Conservation (phyloP, 2,888 invertebrate genomes). For the Drosophila nigricruria region DNA sequence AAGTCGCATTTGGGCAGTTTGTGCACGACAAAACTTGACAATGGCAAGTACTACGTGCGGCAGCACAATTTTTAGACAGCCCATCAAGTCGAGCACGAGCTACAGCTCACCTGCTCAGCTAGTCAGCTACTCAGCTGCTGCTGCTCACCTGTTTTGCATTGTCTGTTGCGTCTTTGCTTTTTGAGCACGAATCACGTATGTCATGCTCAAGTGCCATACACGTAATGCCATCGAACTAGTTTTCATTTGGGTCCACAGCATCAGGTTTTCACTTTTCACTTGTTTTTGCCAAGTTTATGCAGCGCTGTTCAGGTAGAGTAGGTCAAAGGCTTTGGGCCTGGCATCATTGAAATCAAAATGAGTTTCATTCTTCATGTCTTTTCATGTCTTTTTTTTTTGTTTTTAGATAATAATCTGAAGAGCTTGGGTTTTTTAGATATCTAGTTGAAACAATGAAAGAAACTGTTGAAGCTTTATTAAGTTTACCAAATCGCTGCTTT, state of each 20-base stretch:
- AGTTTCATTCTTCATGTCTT: conserved; percentile 30
- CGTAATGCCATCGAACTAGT: conserved; percentile 71
- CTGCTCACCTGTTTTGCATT: conserved; percentile 43
- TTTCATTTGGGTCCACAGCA: conserved; percentile 28
- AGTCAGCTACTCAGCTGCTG: conserved; percentile 24
- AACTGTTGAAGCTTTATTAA: neutral
- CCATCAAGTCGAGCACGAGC: conserved; percentile 15
- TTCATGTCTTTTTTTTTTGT: neutral
- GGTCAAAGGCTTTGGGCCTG: conserved; percentile 52
- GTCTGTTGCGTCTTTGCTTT: conserved; percentile 42
- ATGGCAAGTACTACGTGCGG: conserved; percentile 42
- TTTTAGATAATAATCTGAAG: neutral
- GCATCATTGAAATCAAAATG: conserved; percentile 72
- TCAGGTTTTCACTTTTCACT: conserved; percentile 43
- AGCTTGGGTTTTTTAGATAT: neutral
- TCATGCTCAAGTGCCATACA: conserved; percentile 67
- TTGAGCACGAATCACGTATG: conserved; percentile 73
- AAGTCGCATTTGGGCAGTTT: conserved; percentile 42
- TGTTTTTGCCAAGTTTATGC: conserved; percentile 33
- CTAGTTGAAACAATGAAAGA: conserved; percentile 1
- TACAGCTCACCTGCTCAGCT: conserved; percentile 5
- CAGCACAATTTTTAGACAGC: conserved; percentile 27
- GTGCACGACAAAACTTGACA: conserved; percentile 56
- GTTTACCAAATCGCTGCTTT: neutral
- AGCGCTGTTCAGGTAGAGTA: conserved; percentile 40